Evolutionary conservation across 2,797 vertebrate species (phyloP).

Genomic region (Phaenicophaeus curvirostris): DNA sequence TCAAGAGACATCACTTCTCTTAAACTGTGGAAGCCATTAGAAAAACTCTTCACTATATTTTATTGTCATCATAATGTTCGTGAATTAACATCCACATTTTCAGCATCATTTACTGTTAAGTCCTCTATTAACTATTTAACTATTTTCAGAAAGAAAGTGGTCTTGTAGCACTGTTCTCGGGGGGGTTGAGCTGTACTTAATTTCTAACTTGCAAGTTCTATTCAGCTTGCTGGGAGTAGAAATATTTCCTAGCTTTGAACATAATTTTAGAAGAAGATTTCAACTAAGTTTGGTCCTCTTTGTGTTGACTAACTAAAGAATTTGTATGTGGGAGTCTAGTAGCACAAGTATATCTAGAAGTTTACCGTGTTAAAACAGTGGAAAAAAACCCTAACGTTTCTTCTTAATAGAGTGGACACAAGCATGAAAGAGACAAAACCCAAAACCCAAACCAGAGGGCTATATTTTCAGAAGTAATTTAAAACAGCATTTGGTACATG

Average conservation of each 20-base stretch:
- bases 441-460: not conserved
- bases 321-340: not conserved
- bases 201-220: not conserved
- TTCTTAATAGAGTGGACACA: not conserved
- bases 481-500: not conserved
- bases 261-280: not conserved
- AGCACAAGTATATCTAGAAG: not conserved
- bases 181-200: not conserved
- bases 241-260: not conserved
- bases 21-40: slow-evolving; percentile 9
- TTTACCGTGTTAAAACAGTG: not conserved
- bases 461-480: not conserved
- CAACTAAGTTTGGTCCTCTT: not conserved
- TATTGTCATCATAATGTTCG: slow-evolving; percentile 36
- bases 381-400: not conserved
- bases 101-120: slow-evolving; percentile 21
- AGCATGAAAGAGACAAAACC: not conserved
- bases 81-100: slow-evolving; percentile 20
- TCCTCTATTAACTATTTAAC: slow-evolving; percentile 33
- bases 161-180: not conserved
- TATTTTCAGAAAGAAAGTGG: not conserved
- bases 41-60: not conserved
- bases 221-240: not conserved
- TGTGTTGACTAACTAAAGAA: not conserved
- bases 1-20: not conserved